Conservation (phyloP, 2,113 vertebrate genomes). For the Lepidothrix coronata region DNA sequence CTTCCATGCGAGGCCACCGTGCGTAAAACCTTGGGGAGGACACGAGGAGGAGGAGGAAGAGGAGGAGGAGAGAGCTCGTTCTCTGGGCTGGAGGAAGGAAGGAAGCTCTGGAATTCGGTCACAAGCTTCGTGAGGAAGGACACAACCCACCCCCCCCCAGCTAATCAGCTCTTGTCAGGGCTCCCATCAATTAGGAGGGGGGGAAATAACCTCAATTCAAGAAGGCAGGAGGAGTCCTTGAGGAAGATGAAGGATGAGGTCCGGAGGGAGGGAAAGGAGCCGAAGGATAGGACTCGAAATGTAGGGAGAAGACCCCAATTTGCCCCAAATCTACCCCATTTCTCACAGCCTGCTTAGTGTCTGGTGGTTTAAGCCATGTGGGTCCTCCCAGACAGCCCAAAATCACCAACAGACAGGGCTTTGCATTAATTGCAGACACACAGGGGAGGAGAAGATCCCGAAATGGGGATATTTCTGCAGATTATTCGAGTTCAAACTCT, state of each 20-base stretch:
- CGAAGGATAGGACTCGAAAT: neutral
- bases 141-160: neutral
- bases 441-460: neutral
- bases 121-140: neutral
- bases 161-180: constrained; percentile 16
- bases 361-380: neutral
- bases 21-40: neutral
- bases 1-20: neutral
- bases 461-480: neutral
- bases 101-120: neutral
- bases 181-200: neutral
- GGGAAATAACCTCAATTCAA: neutral
- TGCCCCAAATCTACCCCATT: neutral
- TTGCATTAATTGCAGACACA: neutral
- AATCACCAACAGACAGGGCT: neutral
- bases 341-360: neutral
- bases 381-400: neutral
- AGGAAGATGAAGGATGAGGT: neutral
- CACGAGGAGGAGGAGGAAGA: neutral
- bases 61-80: neutral
- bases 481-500: neutral
- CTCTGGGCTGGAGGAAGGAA: neutral
- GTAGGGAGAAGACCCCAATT: neutral
- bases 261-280: neutral
- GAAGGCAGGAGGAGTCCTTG: neutral